Percentiles rank a stretch among this genome's conserved stretches.
These are phyloP conservation scores for Andrena chrysosceles DNA, from an alignment of 2,888 invertebrate genomes.

Conservation along the genomic window DNA sequence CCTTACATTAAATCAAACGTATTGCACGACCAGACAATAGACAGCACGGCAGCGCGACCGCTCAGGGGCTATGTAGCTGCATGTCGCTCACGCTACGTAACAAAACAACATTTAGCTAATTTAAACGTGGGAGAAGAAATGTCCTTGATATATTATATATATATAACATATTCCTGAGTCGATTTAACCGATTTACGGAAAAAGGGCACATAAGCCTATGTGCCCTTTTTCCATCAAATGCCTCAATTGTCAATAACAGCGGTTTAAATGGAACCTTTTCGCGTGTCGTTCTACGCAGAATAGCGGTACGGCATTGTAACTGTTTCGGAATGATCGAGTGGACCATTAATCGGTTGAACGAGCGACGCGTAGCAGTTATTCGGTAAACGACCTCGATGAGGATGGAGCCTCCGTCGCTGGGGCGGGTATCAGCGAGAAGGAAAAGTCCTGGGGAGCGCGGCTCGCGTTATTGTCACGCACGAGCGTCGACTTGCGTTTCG, in stretches of 20 bases:
- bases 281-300: constrained; percentile 27
- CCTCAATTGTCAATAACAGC: neutral
- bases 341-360: constrained; percentile 56
- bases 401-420: constrained; percentile 20
- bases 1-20: too few relatives aligned
- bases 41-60: too few relatives aligned
- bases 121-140: too few relatives aligned
- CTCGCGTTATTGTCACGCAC: constrained; percentile 57
- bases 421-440: constrained; percentile 15
- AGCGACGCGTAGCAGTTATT: constrained; percentile 55
- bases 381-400: constrained; percentile 54
- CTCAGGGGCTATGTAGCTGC: too few relatives aligned
- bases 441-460: constrained; percentile 18
- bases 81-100: too few relatives aligned
- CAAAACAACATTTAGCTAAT: too few relatives aligned
- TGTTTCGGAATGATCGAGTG: constrained; percentile 39
- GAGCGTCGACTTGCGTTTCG: constrained; percentile 17
- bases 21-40: too few relatives aligned
- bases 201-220: too few relatives aligned
- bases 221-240: too few relatives aligned
- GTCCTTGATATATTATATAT: too few relatives aligned
- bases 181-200: too few relatives aligned
- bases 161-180: too few relatives aligned
- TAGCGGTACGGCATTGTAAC: constrained; percentile 52
- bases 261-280: constrained; percentile 12